These are phyloP conservation scores for Nansenia antarctica DNA, from an alignment of 2,113 vertebrate genomes.

Conservation along the genomic window DNA sequence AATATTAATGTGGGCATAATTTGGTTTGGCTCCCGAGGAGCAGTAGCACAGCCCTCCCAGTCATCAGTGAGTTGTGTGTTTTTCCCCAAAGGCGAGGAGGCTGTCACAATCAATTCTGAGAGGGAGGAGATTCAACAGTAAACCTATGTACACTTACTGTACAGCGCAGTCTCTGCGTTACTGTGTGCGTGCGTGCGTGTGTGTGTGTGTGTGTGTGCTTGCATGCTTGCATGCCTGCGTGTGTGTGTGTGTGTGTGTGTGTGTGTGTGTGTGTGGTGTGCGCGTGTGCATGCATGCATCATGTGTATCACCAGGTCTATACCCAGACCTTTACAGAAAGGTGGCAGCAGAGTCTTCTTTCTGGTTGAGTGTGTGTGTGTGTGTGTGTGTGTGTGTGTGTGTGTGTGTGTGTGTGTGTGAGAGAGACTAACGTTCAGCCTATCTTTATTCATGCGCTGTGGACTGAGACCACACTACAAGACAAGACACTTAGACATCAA, in stretches of 20 bases:
- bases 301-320: background rate
- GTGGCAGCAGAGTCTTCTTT: background rate
- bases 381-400: too few relatives aligned
- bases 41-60: background rate
- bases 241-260: too few relatives aligned
- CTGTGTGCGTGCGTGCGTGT: too few relatives aligned
- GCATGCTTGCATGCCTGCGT: background rate
- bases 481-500: constrained; percentile 10
- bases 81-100: background rate
- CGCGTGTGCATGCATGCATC: too few relatives aligned
- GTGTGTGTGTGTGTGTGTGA: too few relatives aligned
- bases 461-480: background rate
- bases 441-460: constrained; percentile 1
- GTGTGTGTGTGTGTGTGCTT: too few relatives aligned
- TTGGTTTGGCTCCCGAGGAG: background rate
- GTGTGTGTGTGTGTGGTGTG: too few relatives aligned
- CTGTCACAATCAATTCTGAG: constrained; percentile 5
- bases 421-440: too few relatives aligned
- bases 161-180: background rate
- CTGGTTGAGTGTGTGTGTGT: too few relatives aligned
- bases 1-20: constrained; percentile 12
- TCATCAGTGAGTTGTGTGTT: background rate
- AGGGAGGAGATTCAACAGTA: background rate
- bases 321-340: background rate
- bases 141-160: background rate